Base-by-base conservation (phyloP, 2,888 invertebrate species). In the Hedychridium roseum region DNA sequence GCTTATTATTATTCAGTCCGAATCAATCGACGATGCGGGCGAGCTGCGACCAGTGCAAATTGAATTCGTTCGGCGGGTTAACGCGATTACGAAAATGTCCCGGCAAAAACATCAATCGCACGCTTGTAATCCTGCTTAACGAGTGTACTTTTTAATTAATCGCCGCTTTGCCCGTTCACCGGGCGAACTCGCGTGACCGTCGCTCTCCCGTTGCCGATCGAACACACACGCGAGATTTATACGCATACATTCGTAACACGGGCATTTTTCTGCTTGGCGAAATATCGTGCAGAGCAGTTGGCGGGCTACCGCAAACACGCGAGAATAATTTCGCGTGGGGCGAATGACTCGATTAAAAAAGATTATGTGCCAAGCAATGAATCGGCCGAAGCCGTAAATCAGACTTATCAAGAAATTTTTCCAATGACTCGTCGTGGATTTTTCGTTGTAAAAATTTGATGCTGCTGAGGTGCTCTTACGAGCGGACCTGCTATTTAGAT, bases 71-170 rank as follows among this genome's bases (percentile, higher is more conserved):
- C 64, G 53, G 43, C 62, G 54, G 66, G 65, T 63, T 66, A 72
- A 72, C 68, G 64, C 66, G 71, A 72, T 71, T 73, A 71, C 62
- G 59, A 56, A n/a, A 54, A 55, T 58, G 66, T 60, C 55, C 54
- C 50, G 53, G 57, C 61, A 66, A 71, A 71, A 70, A 70, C 70
- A 68, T 69, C 70, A 69, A 69, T 73, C 71, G 70, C 65, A 64
- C 65, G 68, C 23, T 23, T 67, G 68, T 71, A 70, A 73, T 70
- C 64, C 70, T 63, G 68, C 60, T 72, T 71, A 68, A 70, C 71
- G 68, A 68, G 67, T 62, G 65, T 61, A 66, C 66, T 70, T 71
- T 72, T 71, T 71, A 66, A 71, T 71, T 67, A 71, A 69, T 70
- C 68, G 64, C 64, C 65, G 56, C 66, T 69, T 66, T 66, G 30